phyloP scores from a whole-genome alignment of 2,113 vertebrate genomes.

The Brachypodius melanocephalos region DNA sequence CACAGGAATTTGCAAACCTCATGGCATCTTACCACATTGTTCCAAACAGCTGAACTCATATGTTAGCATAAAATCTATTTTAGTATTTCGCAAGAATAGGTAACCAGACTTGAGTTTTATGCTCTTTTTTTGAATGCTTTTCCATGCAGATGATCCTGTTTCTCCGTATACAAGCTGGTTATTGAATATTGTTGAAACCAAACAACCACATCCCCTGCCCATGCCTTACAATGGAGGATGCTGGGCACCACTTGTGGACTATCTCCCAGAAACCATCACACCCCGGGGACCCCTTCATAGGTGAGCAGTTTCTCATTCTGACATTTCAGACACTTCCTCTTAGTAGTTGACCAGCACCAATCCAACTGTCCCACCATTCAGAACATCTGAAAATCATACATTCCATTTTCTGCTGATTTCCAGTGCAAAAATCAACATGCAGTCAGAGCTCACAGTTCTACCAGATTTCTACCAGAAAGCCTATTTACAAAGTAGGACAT shows the following conservation, averaged over 20 bases:
- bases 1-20: conserved; percentile 14
- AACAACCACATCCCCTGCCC: conserved; percentile 90
- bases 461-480: background rate
- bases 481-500: background rate
- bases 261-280: conserved; percentile 95
- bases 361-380: background rate
- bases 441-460: background rate
- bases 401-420: background rate
- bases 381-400: background rate
- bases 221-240: conserved; percentile 97
- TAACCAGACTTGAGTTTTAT: background rate
- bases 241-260: conserved; percentile 97
- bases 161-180: conserved; percentile 95
- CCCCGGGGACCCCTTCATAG: conserved; percentile 92
- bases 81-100: background rate
- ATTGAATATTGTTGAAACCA: conserved; percentile 88
- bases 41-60: background rate
- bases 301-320: conserved; percentile 65
- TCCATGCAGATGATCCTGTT: conserved; percentile 83
- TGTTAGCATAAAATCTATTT: background rate
- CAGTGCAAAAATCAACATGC: background rate
- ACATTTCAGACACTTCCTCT: background rate
- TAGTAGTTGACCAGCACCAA: background rate
- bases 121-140: background rate
- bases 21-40: background rate